These are phyloP conservation scores for Pocota personata DNA, from an alignment of 2,888 invertebrate genomes.

Conservation along the genomic window DNA sequence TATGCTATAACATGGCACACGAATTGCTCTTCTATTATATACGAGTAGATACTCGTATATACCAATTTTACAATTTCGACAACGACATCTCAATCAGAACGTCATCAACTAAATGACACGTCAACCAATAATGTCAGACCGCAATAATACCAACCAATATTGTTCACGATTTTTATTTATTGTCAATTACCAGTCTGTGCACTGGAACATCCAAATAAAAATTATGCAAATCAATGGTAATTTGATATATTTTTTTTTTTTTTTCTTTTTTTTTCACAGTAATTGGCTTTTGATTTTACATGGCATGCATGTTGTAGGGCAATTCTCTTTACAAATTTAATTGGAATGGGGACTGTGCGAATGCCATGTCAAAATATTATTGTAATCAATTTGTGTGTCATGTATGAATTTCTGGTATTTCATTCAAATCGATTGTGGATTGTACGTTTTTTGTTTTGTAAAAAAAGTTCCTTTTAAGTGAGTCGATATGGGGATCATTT, in stretches of 20 bases:
- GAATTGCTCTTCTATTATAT: constrained; percentile 4
- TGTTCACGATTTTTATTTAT: constrained; percentile 47
- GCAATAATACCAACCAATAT: constrained; percentile 37
- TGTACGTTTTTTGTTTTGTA: no score
- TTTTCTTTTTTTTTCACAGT: constrained; percentile 8
- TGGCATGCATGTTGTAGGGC: constrained; percentile 33
- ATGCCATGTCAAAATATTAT: constrained; percentile 18
- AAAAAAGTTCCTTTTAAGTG: no score
- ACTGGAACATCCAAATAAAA: constrained; percentile 20
- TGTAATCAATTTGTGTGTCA: background rate
- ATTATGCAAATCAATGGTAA: constrained; percentile 49
- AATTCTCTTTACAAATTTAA: constrained; percentile 32
- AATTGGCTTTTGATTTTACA: constrained; percentile 56
- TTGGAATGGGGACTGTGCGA: constrained; percentile 7
- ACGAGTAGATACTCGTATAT: no score
- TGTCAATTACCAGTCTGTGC: constrained; percentile 28
- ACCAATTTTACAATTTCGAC: constrained; percentile 36
- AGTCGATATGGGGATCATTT: no score
- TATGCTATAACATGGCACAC: constrained; percentile 41
- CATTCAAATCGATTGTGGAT: no score
- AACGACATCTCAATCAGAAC: constrained; percentile 19
- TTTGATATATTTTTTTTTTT: constrained; percentile 32
- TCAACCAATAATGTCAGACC: constrained; percentile 34
- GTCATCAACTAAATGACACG: constrained; percentile 42
- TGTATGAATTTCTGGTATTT: background rate